These are phyloP conservation scores for Pelobates cultripes DNA, from an alignment of 2,797 vertebrate species.

Conservation along the genomic window DNA sequence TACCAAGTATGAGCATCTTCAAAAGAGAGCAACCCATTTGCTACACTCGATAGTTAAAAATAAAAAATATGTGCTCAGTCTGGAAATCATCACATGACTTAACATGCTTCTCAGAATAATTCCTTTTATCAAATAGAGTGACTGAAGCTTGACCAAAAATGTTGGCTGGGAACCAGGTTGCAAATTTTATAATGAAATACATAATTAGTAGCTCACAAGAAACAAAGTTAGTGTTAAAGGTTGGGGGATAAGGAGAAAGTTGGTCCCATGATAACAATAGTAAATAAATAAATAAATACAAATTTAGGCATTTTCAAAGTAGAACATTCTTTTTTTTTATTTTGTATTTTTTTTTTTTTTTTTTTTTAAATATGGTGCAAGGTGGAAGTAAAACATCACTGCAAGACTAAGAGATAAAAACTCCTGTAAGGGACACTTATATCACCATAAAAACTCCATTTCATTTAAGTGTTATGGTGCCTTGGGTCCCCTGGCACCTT, in stretches of 20 bases:
- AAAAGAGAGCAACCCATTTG: background rate
- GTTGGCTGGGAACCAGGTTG: constrained; percentile 42
- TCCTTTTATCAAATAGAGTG: constrained; percentile 46
- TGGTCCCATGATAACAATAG: too few species aligned
- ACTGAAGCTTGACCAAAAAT: constrained; percentile 51
- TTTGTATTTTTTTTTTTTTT: too few species aligned
- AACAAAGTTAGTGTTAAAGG: constrained; percentile 12
- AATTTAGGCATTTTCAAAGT: too few species aligned
- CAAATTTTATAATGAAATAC: constrained; percentile 31
- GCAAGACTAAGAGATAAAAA: too few species aligned
- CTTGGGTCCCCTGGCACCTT: too few species aligned
- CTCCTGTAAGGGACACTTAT: too few species aligned
- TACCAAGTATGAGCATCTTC: background rate
- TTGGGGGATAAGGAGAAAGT: background rate
- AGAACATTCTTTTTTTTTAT: too few species aligned
- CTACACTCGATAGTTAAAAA: constrained; percentile 5
- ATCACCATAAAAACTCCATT: too few species aligned
- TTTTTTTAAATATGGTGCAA: too few species aligned
- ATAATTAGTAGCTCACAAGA: constrained; percentile 21
- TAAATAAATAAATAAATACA: too few species aligned
- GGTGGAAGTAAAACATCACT: too few species aligned
- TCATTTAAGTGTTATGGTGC: too few species aligned
- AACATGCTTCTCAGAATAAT: constrained; percentile 44
- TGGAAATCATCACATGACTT: constrained; percentile 44
- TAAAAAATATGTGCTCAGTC: constrained; percentile 1